Conservation (phyloP, 2,113 vertebrate species). For the Sciurus niger region DNA sequence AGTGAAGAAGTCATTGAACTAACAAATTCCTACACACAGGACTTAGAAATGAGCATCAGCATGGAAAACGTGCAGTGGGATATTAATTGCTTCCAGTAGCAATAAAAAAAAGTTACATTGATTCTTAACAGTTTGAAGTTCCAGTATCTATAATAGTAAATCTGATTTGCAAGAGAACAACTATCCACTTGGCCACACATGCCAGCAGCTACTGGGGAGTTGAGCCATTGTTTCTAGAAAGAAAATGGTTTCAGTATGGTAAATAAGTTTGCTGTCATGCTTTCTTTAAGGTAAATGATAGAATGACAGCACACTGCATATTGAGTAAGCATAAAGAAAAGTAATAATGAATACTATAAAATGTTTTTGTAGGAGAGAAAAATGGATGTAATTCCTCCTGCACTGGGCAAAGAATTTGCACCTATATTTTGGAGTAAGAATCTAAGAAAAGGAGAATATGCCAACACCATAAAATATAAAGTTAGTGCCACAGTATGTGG, state of each 20-base stretch:
- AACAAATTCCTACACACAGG: slow-evolving; percentile 58
- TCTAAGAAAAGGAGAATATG: background rate
- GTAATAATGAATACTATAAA: background rate
- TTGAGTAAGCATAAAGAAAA: slow-evolving; percentile 41
- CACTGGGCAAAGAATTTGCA: background rate
- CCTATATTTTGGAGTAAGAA: slow-evolving; percentile 23
- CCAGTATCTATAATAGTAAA: slow-evolving; percentile 44
- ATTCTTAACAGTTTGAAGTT: slow-evolving; percentile 66
- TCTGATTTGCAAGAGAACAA: slow-evolving; percentile 52
- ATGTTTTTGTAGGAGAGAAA: background rate
- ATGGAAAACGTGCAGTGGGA: slow-evolving; percentile 56
- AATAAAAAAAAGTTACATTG: slow-evolving; percentile 59
- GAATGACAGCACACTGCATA: slow-evolving; percentile 35
- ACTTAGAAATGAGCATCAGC: slow-evolving; percentile 56
- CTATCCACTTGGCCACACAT: slow-evolving; percentile 35
- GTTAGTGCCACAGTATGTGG: background rate
- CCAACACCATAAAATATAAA: background rate
- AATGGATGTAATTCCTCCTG: background rate
- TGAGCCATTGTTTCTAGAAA: slow-evolving; percentile 59
- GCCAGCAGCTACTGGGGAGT: slow-evolving; percentile 59
- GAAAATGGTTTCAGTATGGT: slow-evolving; percentile 47
- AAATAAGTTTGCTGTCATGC: slow-evolving; percentile 28
- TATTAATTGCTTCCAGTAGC: slow-evolving; percentile 48
- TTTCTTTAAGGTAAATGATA: slow-evolving; percentile 30
- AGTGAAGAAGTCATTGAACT: slow-evolving; percentile 62